Evolutionary conservation across 2,888 invertebrate species (phyloP).

Genomic region (Habrosyne pyritoides): DNA sequence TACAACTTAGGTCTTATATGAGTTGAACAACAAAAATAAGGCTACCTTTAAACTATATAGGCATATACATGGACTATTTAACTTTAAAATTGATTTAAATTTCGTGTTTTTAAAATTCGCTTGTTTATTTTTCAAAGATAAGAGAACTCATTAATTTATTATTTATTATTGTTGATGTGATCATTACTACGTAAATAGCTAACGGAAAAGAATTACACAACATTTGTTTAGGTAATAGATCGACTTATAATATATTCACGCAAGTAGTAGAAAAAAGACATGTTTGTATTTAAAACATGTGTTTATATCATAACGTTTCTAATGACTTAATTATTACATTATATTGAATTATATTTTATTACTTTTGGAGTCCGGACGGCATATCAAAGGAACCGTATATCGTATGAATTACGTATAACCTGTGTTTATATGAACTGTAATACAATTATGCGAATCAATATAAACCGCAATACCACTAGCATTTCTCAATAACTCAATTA

Average conservation of each 20-base stretch:
- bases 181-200: neutral
- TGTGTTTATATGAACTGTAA: neutral
- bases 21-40: too few relatives aligned
- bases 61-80: too few relatives aligned
- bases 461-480: neutral
- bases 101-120: too few relatives aligned
- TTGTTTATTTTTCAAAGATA: too few relatives aligned
- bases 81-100: too few relatives aligned
- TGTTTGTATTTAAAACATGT: neutral
- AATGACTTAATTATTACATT: neutral
- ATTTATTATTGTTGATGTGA: too few relatives aligned
- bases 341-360: neutral
- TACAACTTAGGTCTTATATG: too few relatives aligned
- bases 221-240: too few relatives aligned
- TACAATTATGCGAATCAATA: neutral
- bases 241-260: too few relatives aligned
- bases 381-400: neutral
- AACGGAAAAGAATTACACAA: neutral
- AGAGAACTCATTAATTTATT: too few relatives aligned
- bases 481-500: neutral
- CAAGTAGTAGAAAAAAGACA: neutral
- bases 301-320: neutral
- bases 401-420: neutral
- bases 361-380: neutral
- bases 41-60: too few relatives aligned